A percentile compares a stretch with the other conserved stretches of the same genome.
phyloP scores from a whole-genome alignment of 1,140 invertebrate species.

The Drosophila nannoptera region DNA sequence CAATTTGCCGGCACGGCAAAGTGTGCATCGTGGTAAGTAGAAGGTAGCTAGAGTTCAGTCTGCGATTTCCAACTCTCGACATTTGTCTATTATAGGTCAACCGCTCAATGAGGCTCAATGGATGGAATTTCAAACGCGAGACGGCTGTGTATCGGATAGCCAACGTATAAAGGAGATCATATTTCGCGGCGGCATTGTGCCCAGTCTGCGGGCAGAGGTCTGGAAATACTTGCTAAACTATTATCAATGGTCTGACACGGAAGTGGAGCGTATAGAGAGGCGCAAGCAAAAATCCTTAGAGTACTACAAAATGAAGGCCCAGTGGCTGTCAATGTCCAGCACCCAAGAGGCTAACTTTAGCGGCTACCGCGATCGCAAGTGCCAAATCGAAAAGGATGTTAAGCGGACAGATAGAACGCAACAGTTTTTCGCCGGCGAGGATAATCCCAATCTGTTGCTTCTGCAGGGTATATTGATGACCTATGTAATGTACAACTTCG shows the following conservation, averaged over 20 bases:
- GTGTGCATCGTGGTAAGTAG: constrained; percentile 54
- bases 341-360: constrained; percentile 94
- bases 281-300: constrained; percentile 88
- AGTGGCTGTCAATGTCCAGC: constrained; percentile 94
- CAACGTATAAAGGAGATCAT: constrained; percentile 88
- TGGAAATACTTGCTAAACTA: constrained; percentile 98
- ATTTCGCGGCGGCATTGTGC: constrained; percentile 90
- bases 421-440: constrained; percentile 93
- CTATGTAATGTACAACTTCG: constrained; percentile 99
- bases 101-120: constrained; percentile 90
- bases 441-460: constrained; percentile 92
- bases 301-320: constrained; percentile 97
- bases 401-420: constrained; percentile 96
- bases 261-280: constrained; percentile 84
- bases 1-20: constrained; percentile 64
- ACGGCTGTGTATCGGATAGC: constrained; percentile 87
- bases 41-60: background rate
- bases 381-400: constrained; percentile 98
- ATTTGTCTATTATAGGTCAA: constrained; percentile 30
- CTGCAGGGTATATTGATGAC: constrained; percentile 98
- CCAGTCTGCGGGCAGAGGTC: constrained; percentile 88
- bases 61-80: background rate
- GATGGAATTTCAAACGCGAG: constrained; percentile 86
- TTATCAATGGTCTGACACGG: constrained; percentile 90
- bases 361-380: constrained; percentile 94